Evolutionary conservation across 2,113 vertebrate species (phyloP).

Genomic region (Alligator sinensis): DNA sequence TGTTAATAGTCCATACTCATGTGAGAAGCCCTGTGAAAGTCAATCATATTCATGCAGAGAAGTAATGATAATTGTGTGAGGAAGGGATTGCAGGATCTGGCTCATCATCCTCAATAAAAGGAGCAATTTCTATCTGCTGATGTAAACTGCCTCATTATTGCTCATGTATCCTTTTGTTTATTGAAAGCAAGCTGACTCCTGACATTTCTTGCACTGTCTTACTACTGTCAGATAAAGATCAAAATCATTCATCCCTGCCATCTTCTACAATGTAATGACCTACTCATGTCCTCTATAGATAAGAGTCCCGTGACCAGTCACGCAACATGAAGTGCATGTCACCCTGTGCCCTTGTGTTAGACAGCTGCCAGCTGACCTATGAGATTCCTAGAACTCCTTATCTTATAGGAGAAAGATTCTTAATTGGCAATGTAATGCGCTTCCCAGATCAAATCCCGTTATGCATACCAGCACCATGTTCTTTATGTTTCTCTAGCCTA

Average conservation of each 20-base stretch:
- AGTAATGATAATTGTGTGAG: not conserved
- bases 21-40: not conserved
- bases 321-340: not conserved
- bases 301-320: not conserved
- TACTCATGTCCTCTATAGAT: not conserved
- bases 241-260: not conserved
- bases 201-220: not conserved
- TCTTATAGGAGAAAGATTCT: too few species aligned
- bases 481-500: not conserved
- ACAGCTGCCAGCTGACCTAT: not conserved
- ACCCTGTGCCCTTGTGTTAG: not conserved
- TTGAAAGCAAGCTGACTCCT: not conserved
- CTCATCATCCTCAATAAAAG: not conserved
- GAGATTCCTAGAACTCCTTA: not conserved
- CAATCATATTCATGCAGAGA: not conserved
- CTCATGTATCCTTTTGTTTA: not conserved
- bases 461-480: fast-evolving
- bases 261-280: not conserved
- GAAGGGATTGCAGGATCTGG: not conserved
- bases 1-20: fast-evolving
- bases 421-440: not conserved
- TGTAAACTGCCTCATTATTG: not conserved
- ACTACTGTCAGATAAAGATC: not conserved
- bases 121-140: not conserved
- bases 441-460: not conserved